A percentile compares a stretch with the other conserved stretches of the same genome.
Conservation (phyloP, 2,797 vertebrate species). For the Neopelma chrysocephalum region DNA sequence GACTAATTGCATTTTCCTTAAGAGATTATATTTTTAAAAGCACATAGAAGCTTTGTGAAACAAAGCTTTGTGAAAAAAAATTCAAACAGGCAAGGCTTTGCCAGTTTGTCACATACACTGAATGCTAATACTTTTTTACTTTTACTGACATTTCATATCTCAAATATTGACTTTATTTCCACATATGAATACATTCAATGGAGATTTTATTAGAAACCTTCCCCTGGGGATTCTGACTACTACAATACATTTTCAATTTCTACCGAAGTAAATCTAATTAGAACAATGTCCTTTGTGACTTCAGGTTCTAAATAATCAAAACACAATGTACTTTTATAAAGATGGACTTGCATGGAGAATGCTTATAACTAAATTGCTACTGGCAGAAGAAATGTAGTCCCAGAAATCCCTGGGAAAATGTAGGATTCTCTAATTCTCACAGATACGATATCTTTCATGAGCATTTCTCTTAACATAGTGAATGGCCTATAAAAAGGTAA, state of each 20-base stretch:
- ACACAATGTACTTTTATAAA: background rate
- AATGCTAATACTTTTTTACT: conserved; percentile 15
- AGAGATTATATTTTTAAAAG: conserved; percentile 5
- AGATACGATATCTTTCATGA: background rate
- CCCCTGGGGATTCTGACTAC: background rate
- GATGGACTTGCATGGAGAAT: background rate
- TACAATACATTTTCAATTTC: conserved; percentile 8
- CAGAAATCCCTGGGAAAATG: background rate
- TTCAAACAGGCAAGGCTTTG: background rate
- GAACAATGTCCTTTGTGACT: background rate
- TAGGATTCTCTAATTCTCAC: background rate
- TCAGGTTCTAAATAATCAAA: conserved; percentile 20
- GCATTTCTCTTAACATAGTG: background rate
- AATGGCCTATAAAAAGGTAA: background rate
- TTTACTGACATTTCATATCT: background rate
- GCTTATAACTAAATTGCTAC: background rate
- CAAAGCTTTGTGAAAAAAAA: background rate
- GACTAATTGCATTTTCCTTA: conserved; percentile 8
- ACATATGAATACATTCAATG: conserved; percentile 5
- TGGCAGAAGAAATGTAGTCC: background rate
- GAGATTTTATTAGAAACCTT: conserved; percentile 37
- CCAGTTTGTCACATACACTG: background rate
- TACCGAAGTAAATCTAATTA: conserved; percentile 16
- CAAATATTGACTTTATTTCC: conserved; percentile 8
- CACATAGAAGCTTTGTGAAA: background rate